phyloP scores from a whole-genome alignment of 2,888 invertebrate genomes.

The Omphaloscelis lunosa region DNA sequence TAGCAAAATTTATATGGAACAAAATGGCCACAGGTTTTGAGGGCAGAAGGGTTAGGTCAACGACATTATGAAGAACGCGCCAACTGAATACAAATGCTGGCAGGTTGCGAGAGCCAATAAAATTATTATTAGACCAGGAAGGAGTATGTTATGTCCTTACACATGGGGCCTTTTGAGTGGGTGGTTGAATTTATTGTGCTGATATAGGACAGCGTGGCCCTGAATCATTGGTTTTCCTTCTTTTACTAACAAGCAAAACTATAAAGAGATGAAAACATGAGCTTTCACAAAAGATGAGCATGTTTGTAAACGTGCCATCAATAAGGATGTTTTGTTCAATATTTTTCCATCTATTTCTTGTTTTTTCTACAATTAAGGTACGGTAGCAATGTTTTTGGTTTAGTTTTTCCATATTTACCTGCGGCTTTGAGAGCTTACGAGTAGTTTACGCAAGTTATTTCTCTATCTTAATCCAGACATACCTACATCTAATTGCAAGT shows the following conservation, averaged over 20 bases:
- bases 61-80: slow-evolving; percentile 42
- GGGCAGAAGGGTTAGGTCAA: slow-evolving; percentile 40
- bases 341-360: not conserved
- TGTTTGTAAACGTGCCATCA: not conserved
- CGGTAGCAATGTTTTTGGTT: not conserved
- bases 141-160: slow-evolving; percentile 17
- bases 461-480: not conserved
- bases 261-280: not conserved
- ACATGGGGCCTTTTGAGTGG: slow-evolving; percentile 29
- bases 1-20: slow-evolving; percentile 37
- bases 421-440: not conserved
- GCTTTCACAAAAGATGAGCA: not conserved
- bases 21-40: slow-evolving; percentile 46
- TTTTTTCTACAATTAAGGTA: not conserved
- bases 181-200: slow-evolving; percentile 42
- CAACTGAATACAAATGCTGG: slow-evolving; percentile 57
- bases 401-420: not conserved
- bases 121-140: slow-evolving; percentile 53
- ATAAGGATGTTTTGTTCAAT: not conserved
- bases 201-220: slow-evolving; percentile 7
- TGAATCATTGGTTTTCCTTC: slow-evolving; percentile 1
- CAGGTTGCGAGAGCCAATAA: slow-evolving; percentile 47
- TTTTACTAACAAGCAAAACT: not conserved
- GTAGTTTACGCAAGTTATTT: not conserved
- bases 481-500: not conserved